Conservation (phyloP, 2,888 invertebrate species). For the Dryococelus australis region DNA sequence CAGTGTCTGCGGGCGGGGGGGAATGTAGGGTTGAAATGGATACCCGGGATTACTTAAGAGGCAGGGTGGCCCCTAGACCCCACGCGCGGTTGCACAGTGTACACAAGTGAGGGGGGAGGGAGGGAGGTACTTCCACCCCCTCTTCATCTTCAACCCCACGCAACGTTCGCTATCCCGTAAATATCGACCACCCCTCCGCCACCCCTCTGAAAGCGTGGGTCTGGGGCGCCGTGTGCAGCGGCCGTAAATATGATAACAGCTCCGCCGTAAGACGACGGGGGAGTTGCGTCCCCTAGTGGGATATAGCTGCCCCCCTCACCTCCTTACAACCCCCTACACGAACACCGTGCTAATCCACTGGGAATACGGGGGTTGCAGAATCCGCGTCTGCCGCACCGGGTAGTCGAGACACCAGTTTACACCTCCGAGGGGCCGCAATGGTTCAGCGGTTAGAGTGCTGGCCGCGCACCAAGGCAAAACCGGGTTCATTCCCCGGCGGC, state of each 20-base stretch:
- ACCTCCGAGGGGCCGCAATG: no score
- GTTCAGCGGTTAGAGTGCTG: no score
- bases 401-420: no score
- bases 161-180: background rate
- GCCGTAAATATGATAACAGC: conserved; percentile 16
- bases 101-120: background rate
- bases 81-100: background rate
- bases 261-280: background rate
- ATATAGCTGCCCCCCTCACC: background rate
- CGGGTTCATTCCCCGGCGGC: no score
- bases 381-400: no score
- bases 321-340: background rate
- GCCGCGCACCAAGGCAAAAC: no score
- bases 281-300: background rate
- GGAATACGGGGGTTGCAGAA: no score
- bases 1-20: background rate
- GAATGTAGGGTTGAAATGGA: conserved; percentile 1
- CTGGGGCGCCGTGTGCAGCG: background rate
- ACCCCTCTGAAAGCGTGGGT: no score
- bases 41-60: conserved; percentile 4
- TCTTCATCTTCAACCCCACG: background rate
- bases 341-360: no score
- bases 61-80: background rate
- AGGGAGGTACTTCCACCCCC: background rate
- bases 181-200: background rate